Percentiles rank a stretch among this genome's conserved stretches.
These are phyloP conservation scores for Operophtera brumata DNA, from an alignment of 2,888 invertebrate genomes.

Conservation along the genomic window DNA sequence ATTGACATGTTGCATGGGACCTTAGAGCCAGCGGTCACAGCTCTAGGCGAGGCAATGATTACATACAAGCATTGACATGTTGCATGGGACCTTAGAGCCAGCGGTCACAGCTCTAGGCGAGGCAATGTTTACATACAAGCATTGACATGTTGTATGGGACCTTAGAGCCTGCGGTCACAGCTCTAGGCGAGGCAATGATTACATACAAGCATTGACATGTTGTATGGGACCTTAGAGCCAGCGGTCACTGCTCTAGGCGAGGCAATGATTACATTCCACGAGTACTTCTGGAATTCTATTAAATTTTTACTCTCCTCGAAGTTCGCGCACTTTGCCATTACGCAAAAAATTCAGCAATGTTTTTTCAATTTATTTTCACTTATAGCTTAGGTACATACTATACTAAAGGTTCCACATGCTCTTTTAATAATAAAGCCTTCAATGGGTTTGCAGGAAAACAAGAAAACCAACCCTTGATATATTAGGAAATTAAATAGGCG, in stretches of 20 bases:
- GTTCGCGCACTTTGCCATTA: slow-evolving; percentile 37
- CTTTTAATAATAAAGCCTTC: background rate
- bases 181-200: too few species aligned
- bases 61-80: too few species aligned
- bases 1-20: too few species aligned
- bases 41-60: too few species aligned
- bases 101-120: too few species aligned
- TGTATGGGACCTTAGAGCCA: background rate
- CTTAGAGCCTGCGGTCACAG: too few species aligned
- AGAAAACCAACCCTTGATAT: background rate
- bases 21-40: too few species aligned
- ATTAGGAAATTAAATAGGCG: slow-evolving; percentile 33
- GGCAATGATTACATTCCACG: slow-evolving; percentile 31
- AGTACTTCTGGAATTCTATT: slow-evolving; percentile 33
- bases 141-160: too few species aligned
- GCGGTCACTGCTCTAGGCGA: slow-evolving; percentile 8
- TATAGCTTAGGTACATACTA: too few species aligned
- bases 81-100: too few species aligned
- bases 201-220: too few species aligned
- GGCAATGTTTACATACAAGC: too few species aligned
- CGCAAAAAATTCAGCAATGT: slow-evolving; percentile 10
- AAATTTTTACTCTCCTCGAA: slow-evolving; percentile 30
- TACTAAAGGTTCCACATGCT: background rate
- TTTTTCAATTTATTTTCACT: slow-evolving; percentile 4
- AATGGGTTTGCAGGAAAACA: background rate